Percentiles rank a stretch among this genome's conserved stretches.
Evolutionary conservation across 2,888 invertebrate species (phyloP).

Genomic region (Saturnia japonica): DNA sequence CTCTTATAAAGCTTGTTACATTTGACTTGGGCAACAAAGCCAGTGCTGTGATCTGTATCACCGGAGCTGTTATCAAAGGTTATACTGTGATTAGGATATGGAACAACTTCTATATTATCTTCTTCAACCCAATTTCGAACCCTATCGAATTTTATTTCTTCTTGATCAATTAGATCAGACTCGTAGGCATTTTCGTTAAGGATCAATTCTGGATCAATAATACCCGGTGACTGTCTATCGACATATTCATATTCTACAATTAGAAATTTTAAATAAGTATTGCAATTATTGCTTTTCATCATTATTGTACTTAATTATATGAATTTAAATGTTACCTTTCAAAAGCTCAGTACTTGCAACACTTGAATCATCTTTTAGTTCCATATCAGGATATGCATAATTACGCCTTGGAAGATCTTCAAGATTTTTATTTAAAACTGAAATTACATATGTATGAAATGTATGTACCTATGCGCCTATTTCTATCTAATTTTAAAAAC

Average conservation of each 20-base stretch:
- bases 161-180: conserved; percentile 23
- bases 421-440: neutral
- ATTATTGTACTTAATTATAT: neutral
- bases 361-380: conserved; percentile 41
- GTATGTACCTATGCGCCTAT: neutral
- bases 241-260: conserved; percentile 38
- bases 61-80: conserved; percentile 39
- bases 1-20: conserved; percentile 39
- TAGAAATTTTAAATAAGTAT: conserved; percentile 6
- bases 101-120: conserved; percentile 39
- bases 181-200: conserved; percentile 26
- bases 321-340: conserved; percentile 34
- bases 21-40: conserved; percentile 33
- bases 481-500: neutral
- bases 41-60: conserved; percentile 40
- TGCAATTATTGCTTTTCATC: neutral
- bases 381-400: conserved; percentile 29
- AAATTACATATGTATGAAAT: no score
- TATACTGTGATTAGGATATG: conserved; percentile 37
- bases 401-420: conserved; percentile 21
- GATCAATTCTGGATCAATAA: conserved; percentile 29
- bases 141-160: conserved; percentile 43
- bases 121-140: conserved; percentile 57
- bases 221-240: conserved; percentile 34
- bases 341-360: conserved; percentile 39